These are phyloP conservation scores for Orchesella cincta DNA, from an alignment of 1,140 invertebrate species.

Conservation along the genomic window DNA sequence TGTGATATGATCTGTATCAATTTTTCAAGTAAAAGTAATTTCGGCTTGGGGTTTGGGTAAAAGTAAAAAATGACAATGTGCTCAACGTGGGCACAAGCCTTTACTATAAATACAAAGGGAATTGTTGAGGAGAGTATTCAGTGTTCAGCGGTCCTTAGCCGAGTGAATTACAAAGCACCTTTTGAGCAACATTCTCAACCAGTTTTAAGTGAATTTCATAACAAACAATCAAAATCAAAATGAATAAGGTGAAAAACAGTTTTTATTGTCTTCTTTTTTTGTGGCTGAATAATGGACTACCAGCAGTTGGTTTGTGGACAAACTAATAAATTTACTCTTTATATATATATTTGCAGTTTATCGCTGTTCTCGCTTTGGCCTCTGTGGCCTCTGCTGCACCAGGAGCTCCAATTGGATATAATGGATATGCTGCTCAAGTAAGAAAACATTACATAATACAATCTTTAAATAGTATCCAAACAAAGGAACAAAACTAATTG, in stretches of 20 bases:
- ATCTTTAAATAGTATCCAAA: too few species aligned
- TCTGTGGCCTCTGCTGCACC: not conserved
- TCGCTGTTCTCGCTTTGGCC: not conserved
- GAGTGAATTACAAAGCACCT: not conserved
- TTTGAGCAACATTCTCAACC: not conserved
- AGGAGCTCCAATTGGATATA: not conserved
- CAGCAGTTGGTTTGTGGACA: too few species aligned
- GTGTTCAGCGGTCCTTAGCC: not conserved
- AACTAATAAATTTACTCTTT: too few species aligned
- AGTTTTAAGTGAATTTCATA: not conserved
- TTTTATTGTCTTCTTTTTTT: too few species aligned
- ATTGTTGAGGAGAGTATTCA: not conserved
- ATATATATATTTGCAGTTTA: not conserved
- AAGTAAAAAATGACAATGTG: not conserved
- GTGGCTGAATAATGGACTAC: too few species aligned
- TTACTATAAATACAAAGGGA: conserved; percentile 19
- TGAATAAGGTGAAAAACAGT: conserved; percentile 11
- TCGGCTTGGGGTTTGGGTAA: too few species aligned
- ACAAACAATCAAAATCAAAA: conserved; percentile 1
- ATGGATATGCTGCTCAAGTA: not conserved
- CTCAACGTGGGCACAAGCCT: not conserved
- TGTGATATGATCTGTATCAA: too few species aligned
- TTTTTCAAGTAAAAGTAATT: too few species aligned
- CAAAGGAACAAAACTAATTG: too few species aligned
- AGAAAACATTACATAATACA: too few species aligned